These are phyloP conservation scores for Orchestia grillus DNA, from an alignment of 1,140 invertebrate species.

Conservation along the genomic window DNA sequence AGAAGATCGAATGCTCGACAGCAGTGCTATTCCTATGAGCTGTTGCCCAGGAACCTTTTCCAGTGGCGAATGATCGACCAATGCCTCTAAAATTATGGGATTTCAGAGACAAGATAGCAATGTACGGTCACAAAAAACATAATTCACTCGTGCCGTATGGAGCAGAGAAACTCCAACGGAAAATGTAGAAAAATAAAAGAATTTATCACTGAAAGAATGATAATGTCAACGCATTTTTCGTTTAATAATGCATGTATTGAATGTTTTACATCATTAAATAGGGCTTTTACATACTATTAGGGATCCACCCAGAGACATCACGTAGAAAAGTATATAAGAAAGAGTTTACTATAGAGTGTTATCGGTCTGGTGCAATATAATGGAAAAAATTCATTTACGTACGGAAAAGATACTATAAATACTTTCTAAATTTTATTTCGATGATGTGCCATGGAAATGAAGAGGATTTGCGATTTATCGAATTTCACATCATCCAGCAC, in stretches of 20 bases:
- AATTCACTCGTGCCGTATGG: neutral
- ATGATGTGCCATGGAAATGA: neutral
- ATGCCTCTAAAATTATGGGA: neutral
- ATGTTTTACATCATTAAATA: neutral
- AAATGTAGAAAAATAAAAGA: neutral
- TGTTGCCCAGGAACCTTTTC: too few species aligned
- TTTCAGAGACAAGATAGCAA: neutral
- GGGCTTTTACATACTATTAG: neutral
- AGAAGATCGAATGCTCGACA: neutral
- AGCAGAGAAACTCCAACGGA: neutral
- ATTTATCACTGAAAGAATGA: neutral
- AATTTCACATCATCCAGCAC: neutral
- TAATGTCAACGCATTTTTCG: neutral
- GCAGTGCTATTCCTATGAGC: constrained; percentile 6
- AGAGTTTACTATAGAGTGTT: neutral
- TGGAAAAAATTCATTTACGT: neutral
- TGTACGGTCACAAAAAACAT: neutral
- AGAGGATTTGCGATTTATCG: neutral
- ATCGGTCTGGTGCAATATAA: neutral
- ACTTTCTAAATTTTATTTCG: neutral
- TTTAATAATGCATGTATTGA: neutral
- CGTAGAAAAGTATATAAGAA: neutral
- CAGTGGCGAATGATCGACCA: neutral
- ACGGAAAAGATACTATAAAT: neutral
- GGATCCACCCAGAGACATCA: neutral